phyloP scores from a whole-genome alignment of 2,888 invertebrate species.

The Mimachlamys varia region DNA sequence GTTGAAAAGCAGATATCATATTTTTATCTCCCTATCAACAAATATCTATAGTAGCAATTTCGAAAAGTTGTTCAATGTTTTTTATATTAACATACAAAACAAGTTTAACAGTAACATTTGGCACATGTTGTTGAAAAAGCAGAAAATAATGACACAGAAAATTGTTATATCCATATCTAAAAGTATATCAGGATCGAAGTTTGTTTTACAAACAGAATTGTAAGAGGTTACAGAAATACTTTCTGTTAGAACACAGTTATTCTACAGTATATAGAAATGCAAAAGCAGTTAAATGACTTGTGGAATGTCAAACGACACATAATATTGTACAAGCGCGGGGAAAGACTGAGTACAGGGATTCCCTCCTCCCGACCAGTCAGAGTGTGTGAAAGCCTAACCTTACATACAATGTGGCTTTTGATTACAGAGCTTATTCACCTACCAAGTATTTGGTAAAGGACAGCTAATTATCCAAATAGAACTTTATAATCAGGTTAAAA shows the following conservation, averaged over 20 bases:
- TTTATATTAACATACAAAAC: neutral
- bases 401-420: too few relatives aligned
- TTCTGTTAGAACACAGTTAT: neutral
- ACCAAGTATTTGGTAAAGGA: too few relatives aligned
- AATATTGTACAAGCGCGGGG: constrained; percentile 8
- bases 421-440: too few relatives aligned
- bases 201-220: neutral
- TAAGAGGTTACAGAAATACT: neutral
- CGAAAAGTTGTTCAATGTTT: neutral
- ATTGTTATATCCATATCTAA: neutral
- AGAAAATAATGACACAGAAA: neutral
- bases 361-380: neutral
- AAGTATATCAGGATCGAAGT: neutral
- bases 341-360: neutral
- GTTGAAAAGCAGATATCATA: neutral
- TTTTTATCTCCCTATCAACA: neutral
- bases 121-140: constrained; percentile 34
- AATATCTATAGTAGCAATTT: neutral
- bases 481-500: too few relatives aligned
- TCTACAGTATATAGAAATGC: neutral
- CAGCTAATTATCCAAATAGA: too few relatives aligned
- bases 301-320: constrained; percentile 30
- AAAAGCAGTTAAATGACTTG: constrained; percentile 10
- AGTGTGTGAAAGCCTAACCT: too few relatives aligned
- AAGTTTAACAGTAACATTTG: neutral